A percentile compares a stretch with the other conserved stretches of the same genome.
Conservation (phyloP, 1,140 invertebrate genomes). For the Steinernema feltiae region DNA sequence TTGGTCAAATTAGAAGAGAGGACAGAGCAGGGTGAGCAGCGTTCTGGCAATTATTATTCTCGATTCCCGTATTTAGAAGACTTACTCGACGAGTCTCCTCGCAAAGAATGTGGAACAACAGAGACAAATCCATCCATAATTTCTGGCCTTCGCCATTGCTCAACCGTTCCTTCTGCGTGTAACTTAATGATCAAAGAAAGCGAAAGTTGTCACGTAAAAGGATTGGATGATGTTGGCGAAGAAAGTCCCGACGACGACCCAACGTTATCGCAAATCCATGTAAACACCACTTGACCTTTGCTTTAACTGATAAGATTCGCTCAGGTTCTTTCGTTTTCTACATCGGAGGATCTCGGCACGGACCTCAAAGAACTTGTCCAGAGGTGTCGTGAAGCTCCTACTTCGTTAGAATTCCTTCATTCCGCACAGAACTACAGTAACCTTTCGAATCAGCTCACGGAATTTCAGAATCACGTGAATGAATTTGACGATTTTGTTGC, state of each 20-base stretch:
- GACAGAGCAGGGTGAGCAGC: neutral
- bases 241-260: neutral
- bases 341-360: neutral
- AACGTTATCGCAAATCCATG: neutral
- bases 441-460: neutral
- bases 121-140: neutral
- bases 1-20: neutral
- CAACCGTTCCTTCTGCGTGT: neutral
- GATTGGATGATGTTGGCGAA: neutral
- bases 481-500: constrained; percentile 13
- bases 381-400: neutral
- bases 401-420: neutral
- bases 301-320: neutral
- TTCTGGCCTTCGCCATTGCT: neutral
- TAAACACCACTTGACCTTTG: neutral
- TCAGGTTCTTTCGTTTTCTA: neutral
- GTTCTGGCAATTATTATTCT: neutral
- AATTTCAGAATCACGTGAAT: neutral
- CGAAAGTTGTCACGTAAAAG: neutral
- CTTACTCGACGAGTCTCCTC: too few relatives aligned
- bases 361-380: constrained; percentile 1
- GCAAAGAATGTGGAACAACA: neutral
- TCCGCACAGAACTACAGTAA: neutral
- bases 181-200: neutral
- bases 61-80: too few relatives aligned